Conservation (phyloP, 2,113 vertebrate species). For the Athene cunicularia region DNA sequence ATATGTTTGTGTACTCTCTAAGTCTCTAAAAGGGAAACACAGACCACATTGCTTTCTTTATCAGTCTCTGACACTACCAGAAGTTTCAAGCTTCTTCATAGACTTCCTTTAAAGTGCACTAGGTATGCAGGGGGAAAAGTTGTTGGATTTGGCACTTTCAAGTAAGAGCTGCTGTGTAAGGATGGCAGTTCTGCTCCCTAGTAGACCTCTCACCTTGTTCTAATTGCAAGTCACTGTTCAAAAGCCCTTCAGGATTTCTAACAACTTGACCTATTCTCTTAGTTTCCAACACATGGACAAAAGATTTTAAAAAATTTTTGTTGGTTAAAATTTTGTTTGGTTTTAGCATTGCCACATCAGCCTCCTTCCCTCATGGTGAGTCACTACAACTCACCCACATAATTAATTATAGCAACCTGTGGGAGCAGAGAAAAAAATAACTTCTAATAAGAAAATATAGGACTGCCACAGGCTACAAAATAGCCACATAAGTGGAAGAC, state of each 20-base stretch:
- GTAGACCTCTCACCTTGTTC: background rate
- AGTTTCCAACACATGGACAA: background rate
- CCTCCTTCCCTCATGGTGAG: background rate
- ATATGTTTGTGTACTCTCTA: background rate
- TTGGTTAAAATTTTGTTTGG: background rate
- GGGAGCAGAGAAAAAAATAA: background rate
- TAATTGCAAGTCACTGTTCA: background rate
- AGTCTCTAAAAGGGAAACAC: background rate
- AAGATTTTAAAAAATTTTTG: background rate
- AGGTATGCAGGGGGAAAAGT: too few relatives aligned
- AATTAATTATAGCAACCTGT: background rate
- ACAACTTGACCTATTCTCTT: background rate
- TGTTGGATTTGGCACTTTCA: background rate
- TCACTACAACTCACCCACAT: too few relatives aligned
- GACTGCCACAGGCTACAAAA: background rate
- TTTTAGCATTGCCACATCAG: background rate
- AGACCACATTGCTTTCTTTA: background rate
- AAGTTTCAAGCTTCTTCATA: background rate
- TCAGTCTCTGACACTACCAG: rapidly evolving
- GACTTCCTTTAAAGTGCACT: background rate
- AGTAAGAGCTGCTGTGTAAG: rapidly evolving
- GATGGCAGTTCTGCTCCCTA: background rate
- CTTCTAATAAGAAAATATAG: too few relatives aligned
- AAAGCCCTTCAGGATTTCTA: background rate
- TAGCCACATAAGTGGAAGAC: background rate